phyloP scores from a whole-genome alignment of 2,113 vertebrate species.

The Ciconia stormi region DNA sequence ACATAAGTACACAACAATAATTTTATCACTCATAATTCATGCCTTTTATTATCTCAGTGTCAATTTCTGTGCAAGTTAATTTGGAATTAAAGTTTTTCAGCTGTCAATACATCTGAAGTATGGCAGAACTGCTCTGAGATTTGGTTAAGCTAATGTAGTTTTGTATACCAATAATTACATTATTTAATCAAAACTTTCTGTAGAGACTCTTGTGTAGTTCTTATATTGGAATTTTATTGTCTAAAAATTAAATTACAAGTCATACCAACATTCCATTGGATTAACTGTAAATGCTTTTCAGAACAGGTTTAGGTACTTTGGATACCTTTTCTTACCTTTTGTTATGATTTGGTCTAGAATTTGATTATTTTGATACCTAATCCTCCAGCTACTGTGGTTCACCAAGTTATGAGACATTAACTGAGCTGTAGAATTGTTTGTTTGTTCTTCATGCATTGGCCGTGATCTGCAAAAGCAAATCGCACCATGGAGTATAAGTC shows the following conservation, averaged over 20 bases:
- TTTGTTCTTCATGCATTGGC: not conserved
- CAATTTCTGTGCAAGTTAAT: not conserved
- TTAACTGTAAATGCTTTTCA: not conserved
- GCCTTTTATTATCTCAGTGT: not conserved
- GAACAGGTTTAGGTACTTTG: not conserved
- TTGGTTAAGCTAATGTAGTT: not conserved
- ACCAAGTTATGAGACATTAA: not conserved
- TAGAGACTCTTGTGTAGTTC: not conserved
- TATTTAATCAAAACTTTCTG: not conserved
- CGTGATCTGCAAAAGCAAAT: not conserved
- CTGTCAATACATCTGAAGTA: not conserved
- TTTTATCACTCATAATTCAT: not conserved
- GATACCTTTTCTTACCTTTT: not conserved
- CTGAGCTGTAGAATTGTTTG: not conserved
- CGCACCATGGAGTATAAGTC: not conserved
- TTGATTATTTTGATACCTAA: not conserved
- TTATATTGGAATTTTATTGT: not conserved
- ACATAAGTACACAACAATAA: not conserved
- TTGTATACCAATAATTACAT: not conserved
- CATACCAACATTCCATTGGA: not conserved
- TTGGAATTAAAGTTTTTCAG: not conserved
- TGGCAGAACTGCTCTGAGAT: not conserved
- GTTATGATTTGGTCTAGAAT: not conserved
- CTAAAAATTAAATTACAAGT: not conserved
- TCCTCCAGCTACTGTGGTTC: not conserved